Evolutionary conservation across 2,888 invertebrate genomes (phyloP).

Genomic region (Cephus sareptanus): DNA sequence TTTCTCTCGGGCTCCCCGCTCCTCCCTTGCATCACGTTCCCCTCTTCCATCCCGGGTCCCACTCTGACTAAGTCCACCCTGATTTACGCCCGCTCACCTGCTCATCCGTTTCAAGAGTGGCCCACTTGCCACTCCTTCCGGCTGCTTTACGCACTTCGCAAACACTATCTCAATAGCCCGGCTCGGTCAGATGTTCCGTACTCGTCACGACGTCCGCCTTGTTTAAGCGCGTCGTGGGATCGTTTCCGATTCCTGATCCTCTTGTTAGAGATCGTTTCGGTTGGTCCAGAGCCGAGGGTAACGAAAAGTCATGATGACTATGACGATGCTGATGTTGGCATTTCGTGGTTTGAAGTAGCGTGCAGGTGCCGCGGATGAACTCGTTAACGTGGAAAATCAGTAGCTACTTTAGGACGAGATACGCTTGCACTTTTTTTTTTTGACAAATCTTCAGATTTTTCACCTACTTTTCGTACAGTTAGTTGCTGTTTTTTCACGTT

Average conservation of each 20-base stretch:
- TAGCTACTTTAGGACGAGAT: background rate
- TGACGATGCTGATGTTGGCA: background rate
- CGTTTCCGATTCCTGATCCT: background rate
- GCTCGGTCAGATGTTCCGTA: background rate
- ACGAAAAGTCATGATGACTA: background rate
- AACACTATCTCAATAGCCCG: background rate
- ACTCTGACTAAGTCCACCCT: conserved; percentile 40
- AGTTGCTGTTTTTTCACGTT: background rate
- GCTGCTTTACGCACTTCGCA: conserved; percentile 36
- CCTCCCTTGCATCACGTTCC: background rate
- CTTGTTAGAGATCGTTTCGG: background rate
- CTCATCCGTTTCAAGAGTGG: conserved; percentile 59
- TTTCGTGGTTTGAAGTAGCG: background rate
- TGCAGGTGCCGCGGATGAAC: background rate
- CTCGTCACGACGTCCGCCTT: background rate
- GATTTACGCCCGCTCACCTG: conserved; percentile 61
- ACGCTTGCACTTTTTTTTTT: background rate
- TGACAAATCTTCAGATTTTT: background rate
- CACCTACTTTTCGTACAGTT: too few relatives aligned
- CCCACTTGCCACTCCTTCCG: conserved; percentile 56
- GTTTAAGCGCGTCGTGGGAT: background rate
- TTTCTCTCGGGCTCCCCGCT: conserved; percentile 2
- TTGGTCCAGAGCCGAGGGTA: background rate
- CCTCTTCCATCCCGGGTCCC: background rate
- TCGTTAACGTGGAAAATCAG: background rate